phyloP scores from a whole-genome alignment of 2,797 vertebrate species.

The Neoniphon sammara region DNA sequence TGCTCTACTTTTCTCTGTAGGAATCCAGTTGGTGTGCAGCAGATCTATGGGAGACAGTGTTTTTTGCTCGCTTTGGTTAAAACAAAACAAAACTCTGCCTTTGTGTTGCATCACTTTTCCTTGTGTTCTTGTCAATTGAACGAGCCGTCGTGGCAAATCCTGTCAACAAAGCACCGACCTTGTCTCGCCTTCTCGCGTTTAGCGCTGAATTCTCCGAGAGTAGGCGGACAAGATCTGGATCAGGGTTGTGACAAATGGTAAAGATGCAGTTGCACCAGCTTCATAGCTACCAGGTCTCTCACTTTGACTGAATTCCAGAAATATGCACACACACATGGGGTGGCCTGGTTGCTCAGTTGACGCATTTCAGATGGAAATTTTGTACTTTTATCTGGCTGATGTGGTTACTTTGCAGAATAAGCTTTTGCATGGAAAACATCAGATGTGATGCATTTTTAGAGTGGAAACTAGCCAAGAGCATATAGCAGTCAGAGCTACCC shows the following conservation, averaged over 20 bases:
- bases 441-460: no score
- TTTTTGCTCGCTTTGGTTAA: not conserved
- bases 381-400: no score
- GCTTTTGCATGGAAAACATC: no score
- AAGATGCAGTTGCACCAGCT: not conserved
- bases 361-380: no score
- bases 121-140: not conserved
- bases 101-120: not conserved
- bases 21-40: not conserved
- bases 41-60: not conserved
- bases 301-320: not conserved
- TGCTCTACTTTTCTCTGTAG: not conserved
- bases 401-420: no score
- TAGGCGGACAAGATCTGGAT: not conserved
- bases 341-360: no score
- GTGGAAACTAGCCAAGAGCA: no score
- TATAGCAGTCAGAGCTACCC: no score
- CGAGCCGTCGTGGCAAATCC: slow-evolving; percentile 20
- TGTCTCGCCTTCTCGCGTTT: slow-evolving; percentile 10
- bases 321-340: slow-evolving; percentile 1
- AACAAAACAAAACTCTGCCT: not conserved
- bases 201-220: slow-evolving; percentile 16
- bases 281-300: not conserved
- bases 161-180: slow-evolving; percentile 37
- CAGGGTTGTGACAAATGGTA: not conserved